These are phyloP conservation scores for Denticeps clupeoides DNA, from an alignment of 2,797 vertebrate genomes.

Conservation along the genomic window DNA sequence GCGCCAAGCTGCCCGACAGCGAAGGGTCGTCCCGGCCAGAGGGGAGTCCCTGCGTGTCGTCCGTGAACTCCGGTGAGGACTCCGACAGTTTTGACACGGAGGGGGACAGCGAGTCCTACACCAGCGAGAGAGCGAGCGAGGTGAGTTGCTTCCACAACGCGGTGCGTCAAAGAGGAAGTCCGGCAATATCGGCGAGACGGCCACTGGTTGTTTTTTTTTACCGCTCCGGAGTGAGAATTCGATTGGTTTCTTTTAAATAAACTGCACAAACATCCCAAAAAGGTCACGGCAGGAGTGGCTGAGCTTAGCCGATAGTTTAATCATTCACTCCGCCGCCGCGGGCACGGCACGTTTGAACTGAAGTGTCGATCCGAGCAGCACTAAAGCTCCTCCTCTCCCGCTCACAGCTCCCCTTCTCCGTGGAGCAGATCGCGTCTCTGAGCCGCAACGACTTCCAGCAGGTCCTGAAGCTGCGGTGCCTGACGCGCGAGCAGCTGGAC, in stretches of 20 bases:
- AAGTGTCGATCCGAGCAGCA: too few relatives aligned
- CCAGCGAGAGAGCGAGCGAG: slow-evolving; percentile 76
- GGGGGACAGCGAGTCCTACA: slow-evolving; percentile 79
- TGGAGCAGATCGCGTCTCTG: slow-evolving; percentile 76
- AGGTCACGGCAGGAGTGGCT: too few relatives aligned
- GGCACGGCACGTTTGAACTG: too few relatives aligned
- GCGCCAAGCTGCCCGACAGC: slow-evolving; percentile 52
- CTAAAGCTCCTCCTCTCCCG: not conserved
- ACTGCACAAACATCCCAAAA: too few relatives aligned
- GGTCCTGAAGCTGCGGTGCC: slow-evolving; percentile 77
- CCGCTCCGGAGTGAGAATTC: too few relatives aligned
- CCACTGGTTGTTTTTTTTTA: too few relatives aligned
- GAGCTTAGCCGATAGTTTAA: too few relatives aligned
- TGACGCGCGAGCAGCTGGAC: slow-evolving; percentile 81
- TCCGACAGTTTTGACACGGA: slow-evolving; percentile 74
- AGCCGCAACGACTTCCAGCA: slow-evolving; percentile 91
- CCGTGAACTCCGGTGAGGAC: slow-evolving; percentile 77
- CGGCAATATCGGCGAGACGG: too few relatives aligned
- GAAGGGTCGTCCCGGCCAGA: slow-evolving; percentile 54
- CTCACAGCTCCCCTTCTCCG: slow-evolving; percentile 72
- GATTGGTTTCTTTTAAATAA: too few relatives aligned
- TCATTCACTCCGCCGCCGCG: too few relatives aligned
- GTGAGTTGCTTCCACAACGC: slow-evolving; percentile 61
- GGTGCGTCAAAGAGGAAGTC: too few relatives aligned
- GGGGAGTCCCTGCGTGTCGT: slow-evolving; percentile 61